Conservation (phyloP, 2,797 vertebrate species). For the Lophius americanus region DNA sequence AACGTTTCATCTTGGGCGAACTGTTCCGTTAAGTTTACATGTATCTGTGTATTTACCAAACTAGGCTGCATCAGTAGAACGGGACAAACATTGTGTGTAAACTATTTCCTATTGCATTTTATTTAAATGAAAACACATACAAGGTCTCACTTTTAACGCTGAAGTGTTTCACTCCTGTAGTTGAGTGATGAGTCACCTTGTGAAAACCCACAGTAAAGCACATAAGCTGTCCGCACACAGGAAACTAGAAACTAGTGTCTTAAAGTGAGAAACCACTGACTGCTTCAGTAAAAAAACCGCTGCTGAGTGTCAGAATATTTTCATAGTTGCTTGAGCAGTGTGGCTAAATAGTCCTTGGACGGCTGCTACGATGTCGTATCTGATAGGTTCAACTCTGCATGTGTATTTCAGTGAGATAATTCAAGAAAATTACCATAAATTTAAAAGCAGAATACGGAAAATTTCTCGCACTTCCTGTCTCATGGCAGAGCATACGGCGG, state of each 20-base stretch:
- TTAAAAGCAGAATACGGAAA: conserved; percentile 12
- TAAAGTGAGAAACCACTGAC: not conserved
- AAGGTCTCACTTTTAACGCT: not conserved
- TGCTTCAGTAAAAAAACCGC: conserved; percentile 8
- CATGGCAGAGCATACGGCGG: conserved; percentile 62
- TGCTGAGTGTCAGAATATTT: conserved; percentile 1
- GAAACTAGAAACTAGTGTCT: conserved; percentile 4
- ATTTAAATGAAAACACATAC: not conserved
- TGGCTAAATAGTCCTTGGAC: not conserved
- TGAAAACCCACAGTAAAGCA: not conserved
- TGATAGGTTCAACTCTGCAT: not conserved
- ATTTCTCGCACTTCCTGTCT: conserved; percentile 24
- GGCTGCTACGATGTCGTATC: not conserved
- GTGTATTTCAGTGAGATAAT: not conserved
- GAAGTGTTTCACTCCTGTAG: not conserved
- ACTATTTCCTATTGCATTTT: not conserved
- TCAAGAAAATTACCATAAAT: conserved; percentile 2
- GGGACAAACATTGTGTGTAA: not conserved
- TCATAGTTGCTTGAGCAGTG: not conserved
- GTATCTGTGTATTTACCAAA: not conserved
- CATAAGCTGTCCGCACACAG: not conserved
- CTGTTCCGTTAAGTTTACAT: not conserved
- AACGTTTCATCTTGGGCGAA: too few species aligned
- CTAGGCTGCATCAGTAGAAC: not conserved
- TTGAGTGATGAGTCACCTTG: not conserved